Evolutionary conservation across 2,797 vertebrate genomes (phyloP).

Genomic region (Jordanella pulchra): DNA sequence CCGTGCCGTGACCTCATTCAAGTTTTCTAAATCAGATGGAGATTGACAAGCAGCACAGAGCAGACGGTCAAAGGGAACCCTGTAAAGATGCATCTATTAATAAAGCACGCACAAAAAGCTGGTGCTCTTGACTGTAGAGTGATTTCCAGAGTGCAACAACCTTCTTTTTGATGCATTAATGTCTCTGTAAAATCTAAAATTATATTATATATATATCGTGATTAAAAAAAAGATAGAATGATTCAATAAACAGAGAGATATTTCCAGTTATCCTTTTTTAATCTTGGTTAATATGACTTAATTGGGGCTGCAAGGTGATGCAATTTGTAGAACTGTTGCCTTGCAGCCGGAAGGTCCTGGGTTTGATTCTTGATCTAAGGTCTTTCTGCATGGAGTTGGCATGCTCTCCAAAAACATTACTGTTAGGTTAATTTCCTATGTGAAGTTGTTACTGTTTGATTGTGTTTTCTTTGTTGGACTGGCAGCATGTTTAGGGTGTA

Average conservation of each 20-base stretch:
- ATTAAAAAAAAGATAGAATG: not conserved
- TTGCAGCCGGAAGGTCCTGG: too few species aligned
- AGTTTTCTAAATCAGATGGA: slow-evolving; percentile 26
- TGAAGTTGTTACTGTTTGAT: too few species aligned
- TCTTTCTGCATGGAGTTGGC: too few species aligned
- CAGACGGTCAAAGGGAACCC: not conserved
- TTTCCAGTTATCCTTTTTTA: not conserved
- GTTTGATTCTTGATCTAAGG: too few species aligned
- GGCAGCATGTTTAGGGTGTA: too few species aligned
- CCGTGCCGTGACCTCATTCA: slow-evolving; percentile 22
- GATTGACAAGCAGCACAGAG: slow-evolving; percentile 10
- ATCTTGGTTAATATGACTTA: not conserved
- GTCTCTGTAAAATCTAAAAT: not conserved
- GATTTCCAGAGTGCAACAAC: slow-evolving; percentile 1
- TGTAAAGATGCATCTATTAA: not conserved
- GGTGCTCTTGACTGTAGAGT: not conserved
- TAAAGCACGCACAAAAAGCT: not conserved
- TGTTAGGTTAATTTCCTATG: too few species aligned
- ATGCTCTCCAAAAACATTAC: too few species aligned
- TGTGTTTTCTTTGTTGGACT: too few species aligned
- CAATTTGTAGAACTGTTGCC: too few species aligned
- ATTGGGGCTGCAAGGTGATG: too few species aligned
- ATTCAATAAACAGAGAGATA: not conserved
- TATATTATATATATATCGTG: too few species aligned
- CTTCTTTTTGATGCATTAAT: not conserved